Evolutionary conservation across 2,113 vertebrate genomes (phyloP), one percentile per base, ranked within the genome.

Genomic region (Austrofundulus limnaeus): DNA sequence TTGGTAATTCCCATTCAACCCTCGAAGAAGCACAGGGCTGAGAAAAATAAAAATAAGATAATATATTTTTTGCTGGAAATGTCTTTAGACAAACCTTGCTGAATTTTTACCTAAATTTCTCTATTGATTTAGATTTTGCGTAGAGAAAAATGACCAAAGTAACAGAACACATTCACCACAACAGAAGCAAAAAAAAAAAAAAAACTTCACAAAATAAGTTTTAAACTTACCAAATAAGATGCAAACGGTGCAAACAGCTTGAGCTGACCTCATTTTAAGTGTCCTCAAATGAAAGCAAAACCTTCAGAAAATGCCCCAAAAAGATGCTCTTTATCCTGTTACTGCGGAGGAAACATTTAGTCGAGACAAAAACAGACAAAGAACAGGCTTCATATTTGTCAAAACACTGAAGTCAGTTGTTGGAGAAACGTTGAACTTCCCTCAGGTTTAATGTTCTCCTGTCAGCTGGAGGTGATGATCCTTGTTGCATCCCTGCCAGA

Each of bases 171-270:
- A 15, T 41, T 41, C 39, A 41, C 0, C 39, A 41, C 39, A 41
- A 15, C 15, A 15, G 37, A 38, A 3, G 9, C 12, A 13, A n/a
- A n/a, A n/a, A n/a, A n/a, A n/a, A n/a, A n/a, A n/a, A n/a, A n/a
- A n/a, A n/a, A n/a, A n/a, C n/a, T 38, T 17, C 24, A 24, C 1
- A 20, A 19, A 47, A n/a, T 23, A 1, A 21, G 9, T 53, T 31
- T 25, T 28, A 31, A 14, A 86, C 91, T 90, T 62, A 93, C 92
- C 90, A 9, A 89, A 61, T 10, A 90, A 43, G 70, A 86, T 65
- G 81, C 75, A 70, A 23, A 87, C 23, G 3, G 53, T 54, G 50
- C 20, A 78, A 37, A 58, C 41, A 50, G 67, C 42, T 39, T 59
- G 21, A 16, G 78, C 37, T 5, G 48, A 59, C 70, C 78, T 56